Percentiles rank a stretch among this genome's conserved stretches.
These are phyloP conservation scores for Argynnis bischoffii DNA, from an alignment of 2,888 invertebrate species.

Conservation along the genomic window DNA sequence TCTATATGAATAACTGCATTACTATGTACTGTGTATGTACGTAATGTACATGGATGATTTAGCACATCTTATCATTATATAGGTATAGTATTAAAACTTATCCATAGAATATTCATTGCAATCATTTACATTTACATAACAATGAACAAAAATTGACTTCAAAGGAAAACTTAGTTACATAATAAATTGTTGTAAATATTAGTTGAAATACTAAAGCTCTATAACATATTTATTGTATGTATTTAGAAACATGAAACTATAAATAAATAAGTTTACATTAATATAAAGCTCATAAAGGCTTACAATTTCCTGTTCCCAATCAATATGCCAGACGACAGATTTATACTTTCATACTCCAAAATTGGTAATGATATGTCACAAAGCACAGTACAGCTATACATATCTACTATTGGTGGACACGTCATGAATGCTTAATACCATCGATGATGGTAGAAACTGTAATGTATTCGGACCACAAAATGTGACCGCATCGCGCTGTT, in stretches of 20 bases:
- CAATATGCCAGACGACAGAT: conserved; percentile 18
- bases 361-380: conserved; percentile 20
- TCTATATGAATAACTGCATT: too few relatives aligned
- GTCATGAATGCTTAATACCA: conserved; percentile 35
- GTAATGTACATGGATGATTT: too few relatives aligned
- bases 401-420: conserved; percentile 23
- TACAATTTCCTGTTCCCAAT: conserved; percentile 1
- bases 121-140: too few relatives aligned
- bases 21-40: too few relatives aligned
- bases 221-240: not conserved
- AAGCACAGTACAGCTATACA: conserved; percentile 4
- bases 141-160: too few relatives aligned
- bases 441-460: conserved; percentile 34
- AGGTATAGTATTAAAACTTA: too few relatives aligned
- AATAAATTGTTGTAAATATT: too few relatives aligned
- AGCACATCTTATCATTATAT: too few relatives aligned
- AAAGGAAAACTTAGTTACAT: too few relatives aligned
- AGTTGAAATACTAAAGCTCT: not conserved
- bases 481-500: conserved; percentile 40
- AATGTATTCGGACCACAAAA: conserved; percentile 43
- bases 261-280: not conserved
- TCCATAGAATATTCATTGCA: too few relatives aligned
- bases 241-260: not conserved
- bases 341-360: conserved; percentile 16
- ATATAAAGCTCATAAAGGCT: not conserved